Base-by-base conservation (phyloP, 2,888 invertebrate species). In the Campoplex nolae region DNA sequence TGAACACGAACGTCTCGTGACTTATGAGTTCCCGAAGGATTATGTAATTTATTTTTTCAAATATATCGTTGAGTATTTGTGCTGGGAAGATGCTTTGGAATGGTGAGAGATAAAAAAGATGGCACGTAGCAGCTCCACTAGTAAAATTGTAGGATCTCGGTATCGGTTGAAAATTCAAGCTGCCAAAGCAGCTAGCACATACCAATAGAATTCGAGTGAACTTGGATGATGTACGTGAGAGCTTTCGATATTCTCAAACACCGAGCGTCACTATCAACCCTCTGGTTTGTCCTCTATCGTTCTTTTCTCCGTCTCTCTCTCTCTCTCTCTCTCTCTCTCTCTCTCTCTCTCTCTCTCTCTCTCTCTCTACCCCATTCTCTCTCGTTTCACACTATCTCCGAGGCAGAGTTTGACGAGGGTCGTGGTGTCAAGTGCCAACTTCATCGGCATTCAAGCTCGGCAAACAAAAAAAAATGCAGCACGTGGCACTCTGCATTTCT, bases 371-470 rank as follows among this genome's bases (percentile, higher is more conserved):
- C 23, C 23, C 56, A 11, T 54, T 73, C 35, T 51, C 32, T 13
- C 6, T 56, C 42, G 28, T 23, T 75, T 58, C n/a, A 23, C 68
- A 42, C 68, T 45, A 23, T n/a, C 38, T 73, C 68, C 28, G 65
- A 73, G 54, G 51, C 48, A 13, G 65, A 81, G 56, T 82, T 82
- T 82, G 81, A 82, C 73, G 77, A 85, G 77, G 85, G 85, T 78
- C 56, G 56, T 67, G 65, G 45, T 82, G 77, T 77, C 81, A 85
- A 82, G 85, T 73, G 54, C 81, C 67, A 77, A 81, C 81, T 77
- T 85, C 81, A 82, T 82, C 73, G 73, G 28, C 73, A 74, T 81
- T 82, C 70, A 67, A 65, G 71, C 42, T 73, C 56, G 9, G n/a
- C 28, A 77, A 81, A 77, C 35, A 65, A 65, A 65, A 48, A 56